phyloP scores from a whole-genome alignment of 2,113 vertebrate species.

The Bufo gargarizans region DNA sequence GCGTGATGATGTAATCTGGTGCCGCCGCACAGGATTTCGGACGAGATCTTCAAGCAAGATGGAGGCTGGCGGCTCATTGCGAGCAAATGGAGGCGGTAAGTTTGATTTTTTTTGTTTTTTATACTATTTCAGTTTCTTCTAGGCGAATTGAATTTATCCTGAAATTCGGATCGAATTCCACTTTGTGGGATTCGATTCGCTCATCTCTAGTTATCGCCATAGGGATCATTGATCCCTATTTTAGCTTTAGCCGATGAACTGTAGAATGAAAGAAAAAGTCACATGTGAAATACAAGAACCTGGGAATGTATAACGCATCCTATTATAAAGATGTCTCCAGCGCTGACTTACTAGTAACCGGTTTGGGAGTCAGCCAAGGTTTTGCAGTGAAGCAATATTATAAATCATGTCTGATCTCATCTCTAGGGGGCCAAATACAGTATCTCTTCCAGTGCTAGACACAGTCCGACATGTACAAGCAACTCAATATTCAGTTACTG shows the following conservation, averaged over 20 bases:
- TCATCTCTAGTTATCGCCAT: too few species aligned
- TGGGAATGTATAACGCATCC: not conserved
- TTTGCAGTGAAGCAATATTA: not conserved
- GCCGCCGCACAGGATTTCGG: too few species aligned
- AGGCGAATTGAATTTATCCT: too few species aligned
- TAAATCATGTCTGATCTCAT: not conserved
- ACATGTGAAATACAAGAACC: not conserved
- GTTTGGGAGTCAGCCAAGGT: not conserved
- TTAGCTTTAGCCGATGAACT: not conserved
- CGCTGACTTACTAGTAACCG: not conserved
- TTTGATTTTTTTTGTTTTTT: too few species aligned
- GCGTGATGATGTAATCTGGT: too few species aligned
- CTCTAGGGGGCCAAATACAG: not conserved
- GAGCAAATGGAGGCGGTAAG: too few species aligned
- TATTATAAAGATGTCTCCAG: not conserved
- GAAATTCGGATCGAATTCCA: too few species aligned
- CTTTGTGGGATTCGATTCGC: too few species aligned
- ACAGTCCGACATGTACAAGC: not conserved
- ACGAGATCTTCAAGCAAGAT: too few species aligned
- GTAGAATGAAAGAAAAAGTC: not conserved
- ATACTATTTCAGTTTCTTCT: too few species aligned
- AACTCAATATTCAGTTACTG: not conserved
- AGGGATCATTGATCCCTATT: not conserved
- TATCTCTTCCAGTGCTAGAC: not conserved
- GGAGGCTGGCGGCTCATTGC: too few species aligned